A percentile compares a stretch with the other conserved stretches of the same genome.
Conservation (phyloP, 1,140 invertebrate genomes). For the Drosophila baimaii region DNA sequence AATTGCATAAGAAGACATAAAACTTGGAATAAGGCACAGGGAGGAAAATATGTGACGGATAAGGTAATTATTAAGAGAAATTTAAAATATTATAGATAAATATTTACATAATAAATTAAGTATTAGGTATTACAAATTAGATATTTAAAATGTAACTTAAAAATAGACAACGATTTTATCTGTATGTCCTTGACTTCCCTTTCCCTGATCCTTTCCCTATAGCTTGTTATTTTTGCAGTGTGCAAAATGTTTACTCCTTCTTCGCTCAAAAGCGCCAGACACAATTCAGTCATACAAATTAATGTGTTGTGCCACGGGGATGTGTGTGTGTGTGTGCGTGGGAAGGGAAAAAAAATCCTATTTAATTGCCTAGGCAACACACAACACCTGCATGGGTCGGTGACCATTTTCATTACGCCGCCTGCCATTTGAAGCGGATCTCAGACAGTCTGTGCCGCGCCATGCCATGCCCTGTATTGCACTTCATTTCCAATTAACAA, state of each 20-base stretch:
- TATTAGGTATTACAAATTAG: background rate
- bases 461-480: conserved; percentile 2
- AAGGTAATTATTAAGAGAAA: background rate
- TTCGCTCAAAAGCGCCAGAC: conserved; percentile 17
- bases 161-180: too few species aligned
- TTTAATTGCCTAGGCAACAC: conserved; percentile 61
- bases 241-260: background rate
- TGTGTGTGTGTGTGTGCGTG: background rate
- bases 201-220: background rate
- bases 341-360: conserved; percentile 15
- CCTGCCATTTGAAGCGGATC: conserved; percentile 26
- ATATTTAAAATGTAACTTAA: too few species aligned
- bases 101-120: too few species aligned
- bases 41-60: too few species aligned
- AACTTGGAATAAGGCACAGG: background rate
- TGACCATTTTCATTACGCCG: conserved; percentile 42
- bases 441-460: conserved; percentile 36
- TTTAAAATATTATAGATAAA: too few species aligned
- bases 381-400: conserved; percentile 32
- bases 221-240: conserved; percentile 1
- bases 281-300: conserved; percentile 40
- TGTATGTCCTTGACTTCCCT: background rate
- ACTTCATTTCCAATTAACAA: conserved; percentile 65
- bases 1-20: conserved; percentile 8
- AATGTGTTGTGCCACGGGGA: conserved; percentile 14